phyloP scores from a whole-genome alignment of 2,888 invertebrate genomes.

The Napeogenes inachia region DNA sequence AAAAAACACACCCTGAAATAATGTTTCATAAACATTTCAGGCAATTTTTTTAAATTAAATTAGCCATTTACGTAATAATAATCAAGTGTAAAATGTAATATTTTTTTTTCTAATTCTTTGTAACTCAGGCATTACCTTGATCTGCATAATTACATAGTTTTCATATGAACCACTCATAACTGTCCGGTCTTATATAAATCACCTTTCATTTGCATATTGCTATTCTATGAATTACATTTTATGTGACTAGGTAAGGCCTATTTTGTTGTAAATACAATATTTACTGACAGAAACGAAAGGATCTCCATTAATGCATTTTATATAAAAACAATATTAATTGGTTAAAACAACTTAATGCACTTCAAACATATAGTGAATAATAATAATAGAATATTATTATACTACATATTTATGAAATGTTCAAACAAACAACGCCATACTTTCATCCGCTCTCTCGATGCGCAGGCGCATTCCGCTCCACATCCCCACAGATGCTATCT shows the following conservation, averaged over 20 bases:
- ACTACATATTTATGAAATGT: background rate
- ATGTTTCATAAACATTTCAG: too few species aligned
- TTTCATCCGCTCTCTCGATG: slow-evolving; percentile 22
- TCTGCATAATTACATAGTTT: slow-evolving; percentile 15
- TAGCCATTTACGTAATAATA: background rate
- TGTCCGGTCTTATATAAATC: slow-evolving; percentile 13
- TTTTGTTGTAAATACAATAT: background rate
- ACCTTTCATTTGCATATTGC: slow-evolving; percentile 9
- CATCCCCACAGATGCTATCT: slow-evolving; percentile 25
- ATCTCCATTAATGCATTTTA: too few species aligned
- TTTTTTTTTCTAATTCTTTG: background rate
- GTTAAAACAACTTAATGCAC: too few species aligned
- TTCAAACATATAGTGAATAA: too few species aligned
- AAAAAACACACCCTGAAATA: too few species aligned
- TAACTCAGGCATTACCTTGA: slow-evolving; percentile 1
- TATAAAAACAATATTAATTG: too few species aligned
- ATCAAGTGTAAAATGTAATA: background rate
- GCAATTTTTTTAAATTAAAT: background rate
- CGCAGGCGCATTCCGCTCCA: slow-evolving; percentile 18
- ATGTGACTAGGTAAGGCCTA: background rate
- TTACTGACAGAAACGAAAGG: too few species aligned
- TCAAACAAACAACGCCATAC: slow-evolving; percentile 4
- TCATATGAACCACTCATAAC: slow-evolving; percentile 9
- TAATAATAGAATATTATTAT: too few species aligned
- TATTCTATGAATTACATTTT: slow-evolving; percentile 3